phyloP scores from a whole-genome alignment of 2,797 vertebrate genomes.

The Momotus momota region DNA sequence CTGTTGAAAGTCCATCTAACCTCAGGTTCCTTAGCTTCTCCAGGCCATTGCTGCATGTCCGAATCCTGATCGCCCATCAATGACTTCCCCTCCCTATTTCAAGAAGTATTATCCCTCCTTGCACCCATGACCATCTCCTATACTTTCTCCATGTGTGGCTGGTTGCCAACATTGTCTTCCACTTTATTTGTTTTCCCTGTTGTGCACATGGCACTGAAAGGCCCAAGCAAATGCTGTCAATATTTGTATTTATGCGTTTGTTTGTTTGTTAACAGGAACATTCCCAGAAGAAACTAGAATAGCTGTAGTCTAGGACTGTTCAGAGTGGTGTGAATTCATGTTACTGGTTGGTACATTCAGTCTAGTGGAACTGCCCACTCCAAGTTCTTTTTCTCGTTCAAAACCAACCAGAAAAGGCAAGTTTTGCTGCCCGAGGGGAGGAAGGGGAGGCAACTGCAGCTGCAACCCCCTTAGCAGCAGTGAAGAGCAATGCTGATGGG shows the following conservation, averaged over 20 bases:
- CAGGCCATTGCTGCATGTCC: not conserved
- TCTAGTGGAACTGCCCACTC: not conserved
- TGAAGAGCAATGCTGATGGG: not conserved
- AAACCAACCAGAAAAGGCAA: not conserved
- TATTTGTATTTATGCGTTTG: slow-evolving; percentile 6
- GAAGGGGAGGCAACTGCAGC: not conserved
- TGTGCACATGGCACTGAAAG: not conserved
- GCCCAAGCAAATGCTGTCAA: not conserved
- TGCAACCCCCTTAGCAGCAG: not conserved
- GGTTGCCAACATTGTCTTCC: not conserved
- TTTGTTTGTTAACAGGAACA: not conserved
- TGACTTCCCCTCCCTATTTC: not conserved
- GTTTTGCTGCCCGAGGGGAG: not conserved
- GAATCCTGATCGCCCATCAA: not conserved
- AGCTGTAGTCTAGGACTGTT: not conserved
- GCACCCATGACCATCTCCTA: not conserved
- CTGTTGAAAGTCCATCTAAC: not conserved
- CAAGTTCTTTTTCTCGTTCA: not conserved
- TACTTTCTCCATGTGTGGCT: not conserved
- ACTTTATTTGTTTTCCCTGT: not conserved
- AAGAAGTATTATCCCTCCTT: not conserved
- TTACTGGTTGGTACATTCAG: not conserved
- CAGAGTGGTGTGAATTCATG: not conserved
- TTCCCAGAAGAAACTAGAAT: not conserved
- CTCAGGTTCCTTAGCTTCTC: not conserved